A percentile compares a stretch with the other conserved stretches of the same genome.
Evolutionary conservation across 2,113 vertebrate species (phyloP).

Genomic region (Cavia porcellus): DNA sequence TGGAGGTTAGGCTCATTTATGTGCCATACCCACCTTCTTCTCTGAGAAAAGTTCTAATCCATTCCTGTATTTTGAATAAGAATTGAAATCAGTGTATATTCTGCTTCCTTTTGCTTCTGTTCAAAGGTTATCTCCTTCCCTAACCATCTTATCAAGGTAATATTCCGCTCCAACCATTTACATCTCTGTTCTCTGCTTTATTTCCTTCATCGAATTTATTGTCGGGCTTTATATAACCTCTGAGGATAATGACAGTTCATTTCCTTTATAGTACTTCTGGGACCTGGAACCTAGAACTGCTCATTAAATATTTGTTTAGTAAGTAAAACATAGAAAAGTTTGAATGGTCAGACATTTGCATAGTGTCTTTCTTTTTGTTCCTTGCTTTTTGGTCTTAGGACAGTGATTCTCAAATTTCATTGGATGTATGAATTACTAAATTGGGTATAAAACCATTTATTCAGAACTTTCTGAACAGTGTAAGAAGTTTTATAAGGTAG

Average conservation of each 20-base stretch:
- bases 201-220: not conserved
- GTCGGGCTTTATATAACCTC: not conserved
- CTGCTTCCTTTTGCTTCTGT: not conserved
- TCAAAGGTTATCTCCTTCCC: not conserved
- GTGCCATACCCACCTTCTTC: not conserved
- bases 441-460: not conserved
- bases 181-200: not conserved
- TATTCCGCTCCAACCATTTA: not conserved
- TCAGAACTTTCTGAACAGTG: not conserved
- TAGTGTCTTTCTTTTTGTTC: not conserved
- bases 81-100: not conserved
- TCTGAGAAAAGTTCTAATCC: not conserved
- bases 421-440: not conserved
- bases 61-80: not conserved
- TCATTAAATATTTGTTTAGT: slow-evolving; percentile 55
- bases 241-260: not conserved
- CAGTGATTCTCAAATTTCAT: not conserved
- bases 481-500: not conserved
- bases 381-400: slow-evolving; percentile 18
- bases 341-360: not conserved
- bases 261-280: not conserved
- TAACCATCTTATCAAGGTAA: not conserved
- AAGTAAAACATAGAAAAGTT: slow-evolving; percentile 9
- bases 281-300: slow-evolving; percentile 11
- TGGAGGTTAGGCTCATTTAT: not conserved